Evolutionary conservation across 1,140 invertebrate genomes (phyloP).

Genomic region (Argopecten irradians): DNA sequence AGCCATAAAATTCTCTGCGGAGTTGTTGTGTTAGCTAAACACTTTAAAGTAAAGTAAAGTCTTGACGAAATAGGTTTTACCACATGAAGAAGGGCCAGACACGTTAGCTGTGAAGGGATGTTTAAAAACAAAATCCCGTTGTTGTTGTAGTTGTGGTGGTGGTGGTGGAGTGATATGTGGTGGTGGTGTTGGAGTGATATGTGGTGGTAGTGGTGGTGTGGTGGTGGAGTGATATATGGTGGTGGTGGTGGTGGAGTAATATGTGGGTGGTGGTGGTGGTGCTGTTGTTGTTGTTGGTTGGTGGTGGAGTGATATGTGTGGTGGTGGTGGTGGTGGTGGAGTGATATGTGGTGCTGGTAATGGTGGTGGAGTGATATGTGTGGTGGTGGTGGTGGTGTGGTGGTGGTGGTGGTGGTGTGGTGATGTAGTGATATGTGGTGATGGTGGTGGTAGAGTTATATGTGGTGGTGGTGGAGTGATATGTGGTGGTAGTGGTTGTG

Average conservation of each 20-base stretch:
- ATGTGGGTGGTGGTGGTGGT: not conserved
- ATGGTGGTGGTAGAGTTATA: too few relatives aligned
- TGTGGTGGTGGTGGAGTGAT: not conserved
- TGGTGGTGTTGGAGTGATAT: not conserved
- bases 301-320: not conserved
- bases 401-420: not conserved
- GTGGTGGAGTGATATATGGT: not conserved
- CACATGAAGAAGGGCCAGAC: not conserved
- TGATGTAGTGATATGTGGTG: not conserved
- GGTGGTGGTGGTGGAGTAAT: not conserved
- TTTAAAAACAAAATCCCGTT: not conserved
- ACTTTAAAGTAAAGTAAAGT: not conserved
- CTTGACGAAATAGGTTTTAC: too few relatives aligned
- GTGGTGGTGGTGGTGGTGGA: not conserved
- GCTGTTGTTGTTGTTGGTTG: not conserved
- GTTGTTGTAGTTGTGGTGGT: not conserved
- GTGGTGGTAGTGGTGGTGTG: not conserved
- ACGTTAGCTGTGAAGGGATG: not conserved
- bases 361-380: not conserved
- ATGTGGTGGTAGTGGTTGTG: not conserved
- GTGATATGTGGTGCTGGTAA: too few relatives aligned
- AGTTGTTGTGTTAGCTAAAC: too few relatives aligned
- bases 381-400: not conserved
- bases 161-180: not conserved
- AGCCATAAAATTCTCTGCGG: too few relatives aligned